A percentile compares a stretch with the other conserved stretches of the same genome.
phyloP scores from a whole-genome alignment of 2,113 vertebrate genomes.

The Acrocephalus kingi region DNA sequence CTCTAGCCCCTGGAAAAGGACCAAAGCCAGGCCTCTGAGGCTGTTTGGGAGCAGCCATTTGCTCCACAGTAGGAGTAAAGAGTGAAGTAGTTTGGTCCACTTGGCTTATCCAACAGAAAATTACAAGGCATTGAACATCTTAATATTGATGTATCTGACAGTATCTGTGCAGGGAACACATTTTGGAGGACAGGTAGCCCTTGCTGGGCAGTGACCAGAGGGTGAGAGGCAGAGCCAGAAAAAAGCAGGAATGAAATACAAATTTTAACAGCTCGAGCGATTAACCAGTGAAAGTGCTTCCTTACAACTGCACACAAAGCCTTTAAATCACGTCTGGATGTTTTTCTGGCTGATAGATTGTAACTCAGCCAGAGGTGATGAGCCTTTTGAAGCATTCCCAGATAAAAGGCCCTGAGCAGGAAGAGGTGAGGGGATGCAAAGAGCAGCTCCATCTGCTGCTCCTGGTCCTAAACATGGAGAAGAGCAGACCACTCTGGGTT shows the following conservation, averaged over 20 bases:
- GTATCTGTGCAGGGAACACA: not conserved
- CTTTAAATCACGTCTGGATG: not conserved
- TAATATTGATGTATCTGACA: not conserved
- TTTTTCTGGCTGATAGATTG: not conserved
- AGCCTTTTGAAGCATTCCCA: not conserved
- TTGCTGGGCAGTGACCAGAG: not conserved
- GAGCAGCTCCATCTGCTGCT: not conserved
- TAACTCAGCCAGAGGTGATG: not conserved
- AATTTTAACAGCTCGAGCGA: not conserved
- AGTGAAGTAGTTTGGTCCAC: not conserved
- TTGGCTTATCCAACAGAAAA: not conserved
- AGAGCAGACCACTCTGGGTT: not conserved
- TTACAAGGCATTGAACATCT: not conserved
- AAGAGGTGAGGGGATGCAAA: not conserved
- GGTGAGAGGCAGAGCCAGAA: not conserved
- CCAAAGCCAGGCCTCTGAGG: not conserved
- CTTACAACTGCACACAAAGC: fast-evolving
- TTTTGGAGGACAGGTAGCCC: not conserved
- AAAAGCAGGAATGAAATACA: not conserved
- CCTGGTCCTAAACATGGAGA: not conserved
- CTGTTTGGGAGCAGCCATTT: not conserved
- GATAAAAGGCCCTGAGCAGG: not conserved
- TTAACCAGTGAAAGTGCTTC: not conserved
- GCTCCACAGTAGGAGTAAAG: not conserved
- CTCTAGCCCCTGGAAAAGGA: not conserved